Base-by-base conservation (phyloP, 1,140 invertebrate species). In the Dendroctonus ponderosae region DNA sequence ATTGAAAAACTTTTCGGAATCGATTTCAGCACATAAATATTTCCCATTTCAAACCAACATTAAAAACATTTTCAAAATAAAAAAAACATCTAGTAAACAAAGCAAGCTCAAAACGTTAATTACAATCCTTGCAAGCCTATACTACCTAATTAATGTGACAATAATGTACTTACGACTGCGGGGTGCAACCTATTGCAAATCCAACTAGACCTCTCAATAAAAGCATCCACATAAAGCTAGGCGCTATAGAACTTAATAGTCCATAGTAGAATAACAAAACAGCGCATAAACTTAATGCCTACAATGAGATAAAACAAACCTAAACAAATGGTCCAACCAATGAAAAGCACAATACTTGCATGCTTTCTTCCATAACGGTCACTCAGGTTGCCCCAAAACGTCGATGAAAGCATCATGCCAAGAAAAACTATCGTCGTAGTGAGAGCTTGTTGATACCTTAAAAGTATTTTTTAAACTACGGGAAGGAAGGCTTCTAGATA, bases 381-480 rank as follows among this genome's bases (percentile, higher is more conserved):
- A 82, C 93, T 96, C 41, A 98, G 83, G 79, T 93, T 94, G 9
- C 93, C 94, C 96, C 96, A 98, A 79, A 97, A 92, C 68, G 93
- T 92, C 9, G 94, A 94, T 76, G 94, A 96, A 14, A 96, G 78
- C 94, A 98, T 97, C 96, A 98, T 98, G 60, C 96, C 95, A 76
- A 92, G 80, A 80, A 97, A 97, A 5, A 97, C 94, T 67, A 94
- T 85, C n/a, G 85, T 86, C 57, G 85, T 87, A 39, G 85, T 86
- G 15, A 86, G 72, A 44, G 85, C 85, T 80, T 86, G 85, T 72
- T 86, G 85, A 71, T 86, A 85, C 74, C 92, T 94, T 76, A 66
- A 85, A 84, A 77, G 70, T 69, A 70, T n/a, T 54, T 26, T 26
- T 26, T 2, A 26, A 26, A 26, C 26, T 26, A 26, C 26, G 26